A percentile compares a stretch with the other conserved stretches of the same genome.
phyloP scores from a whole-genome alignment of 2,888 invertebrate species.

The Zootermopsis nevadensis region DNA sequence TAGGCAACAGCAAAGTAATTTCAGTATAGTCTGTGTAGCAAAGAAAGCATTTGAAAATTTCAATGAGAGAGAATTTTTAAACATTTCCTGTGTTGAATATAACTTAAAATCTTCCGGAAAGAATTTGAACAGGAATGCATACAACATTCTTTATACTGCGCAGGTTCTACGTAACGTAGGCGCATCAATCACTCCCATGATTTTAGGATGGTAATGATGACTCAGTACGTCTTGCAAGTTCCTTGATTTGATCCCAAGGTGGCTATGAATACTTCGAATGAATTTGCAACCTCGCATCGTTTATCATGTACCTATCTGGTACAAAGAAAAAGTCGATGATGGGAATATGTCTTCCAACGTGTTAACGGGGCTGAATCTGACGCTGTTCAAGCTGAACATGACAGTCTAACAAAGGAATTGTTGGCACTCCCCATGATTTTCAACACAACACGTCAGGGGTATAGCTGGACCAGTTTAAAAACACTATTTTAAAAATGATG shows the following conservation, averaged over 20 bases:
- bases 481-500: no score
- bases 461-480: no score
- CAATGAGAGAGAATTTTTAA: no score
- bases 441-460: background rate
- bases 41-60: no score
- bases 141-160: no score
- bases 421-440: background rate
- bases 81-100: no score
- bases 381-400: background rate
- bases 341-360: background rate
- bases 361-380: background rate
- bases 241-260: background rate
- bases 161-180: background rate
- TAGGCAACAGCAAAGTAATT: no score
- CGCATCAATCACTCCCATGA: background rate
- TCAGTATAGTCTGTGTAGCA: no score
- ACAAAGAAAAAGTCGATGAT: background rate
- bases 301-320: constrained; percentile 3
- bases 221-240: background rate
- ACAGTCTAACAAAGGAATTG: background rate
- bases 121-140: no score
- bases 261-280: background rate
- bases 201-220: background rate
- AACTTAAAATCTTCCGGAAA: no score
- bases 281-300: background rate